phyloP scores from a whole-genome alignment of 2,888 invertebrate species.

The Germaria angustata region DNA sequence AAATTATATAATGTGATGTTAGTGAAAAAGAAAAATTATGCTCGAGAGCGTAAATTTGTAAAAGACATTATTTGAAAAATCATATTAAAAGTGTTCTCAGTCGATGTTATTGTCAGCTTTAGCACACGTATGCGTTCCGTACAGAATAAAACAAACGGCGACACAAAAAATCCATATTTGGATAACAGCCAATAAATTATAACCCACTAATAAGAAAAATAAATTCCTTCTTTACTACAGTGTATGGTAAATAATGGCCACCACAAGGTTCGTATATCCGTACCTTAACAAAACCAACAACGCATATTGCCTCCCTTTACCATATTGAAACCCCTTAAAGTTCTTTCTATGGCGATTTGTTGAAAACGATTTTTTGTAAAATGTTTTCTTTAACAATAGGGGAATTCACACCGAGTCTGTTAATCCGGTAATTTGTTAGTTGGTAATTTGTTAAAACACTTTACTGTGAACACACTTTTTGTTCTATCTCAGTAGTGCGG shows the following conservation, averaged over 20 bases:
- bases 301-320: no score
- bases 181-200: constrained; percentile 61
- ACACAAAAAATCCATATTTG: constrained; percentile 64
- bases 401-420: no score
- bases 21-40: background rate
- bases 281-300: background rate
- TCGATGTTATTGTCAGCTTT: background rate
- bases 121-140: constrained; percentile 12
- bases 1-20: background rate
- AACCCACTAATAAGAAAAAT: constrained; percentile 34
- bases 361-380: background rate
- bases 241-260: constrained; percentile 45
- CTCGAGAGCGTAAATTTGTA: background rate
- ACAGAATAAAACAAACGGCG: constrained; percentile 38
- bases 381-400: background rate
- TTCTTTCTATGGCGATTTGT: no score
- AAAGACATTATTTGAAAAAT: background rate
- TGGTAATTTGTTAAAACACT: no score
- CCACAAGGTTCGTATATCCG: constrained; percentile 54
- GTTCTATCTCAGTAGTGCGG: no score
- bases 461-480: no score
- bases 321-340: no score
- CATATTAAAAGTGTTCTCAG: background rate
- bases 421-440: no score
- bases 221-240: background rate